A percentile compares a stretch with the other conserved stretches of the same genome.
These are phyloP conservation scores for Apocheima hispidaria DNA, from an alignment of 2,888 invertebrate genomes.

Conservation along the genomic window DNA sequence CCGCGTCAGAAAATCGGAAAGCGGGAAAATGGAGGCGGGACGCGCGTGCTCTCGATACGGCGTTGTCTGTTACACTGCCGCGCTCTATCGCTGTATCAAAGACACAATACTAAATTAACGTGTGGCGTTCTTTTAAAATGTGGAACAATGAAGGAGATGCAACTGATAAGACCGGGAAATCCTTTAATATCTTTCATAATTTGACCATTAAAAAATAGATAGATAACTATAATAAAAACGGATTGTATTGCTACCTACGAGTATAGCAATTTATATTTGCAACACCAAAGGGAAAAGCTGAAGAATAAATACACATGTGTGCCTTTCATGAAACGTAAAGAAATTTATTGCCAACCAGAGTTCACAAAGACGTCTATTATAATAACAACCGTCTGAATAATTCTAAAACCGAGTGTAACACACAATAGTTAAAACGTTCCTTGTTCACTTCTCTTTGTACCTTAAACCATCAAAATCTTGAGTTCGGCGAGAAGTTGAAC, in stretches of 20 bases:
- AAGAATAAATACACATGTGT: background rate
- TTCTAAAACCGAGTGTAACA: background rate
- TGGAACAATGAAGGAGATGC: background rate
- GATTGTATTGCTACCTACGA: background rate
- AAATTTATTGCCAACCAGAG: background rate
- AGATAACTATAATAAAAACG: too few relatives aligned
- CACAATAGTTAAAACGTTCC: background rate
- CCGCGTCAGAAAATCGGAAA: constrained; percentile 41
- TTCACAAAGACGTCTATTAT: background rate
- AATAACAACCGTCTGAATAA: background rate
- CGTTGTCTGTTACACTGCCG: constrained; percentile 44
- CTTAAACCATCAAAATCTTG: background rate
- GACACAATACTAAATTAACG: constrained; percentile 1
- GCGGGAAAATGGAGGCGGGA: constrained; percentile 36
- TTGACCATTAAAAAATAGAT: too few relatives aligned
- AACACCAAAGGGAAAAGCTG: background rate
- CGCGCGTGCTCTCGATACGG: constrained; percentile 37
- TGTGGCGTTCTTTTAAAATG: background rate
- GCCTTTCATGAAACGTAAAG: background rate
- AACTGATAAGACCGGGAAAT: background rate
- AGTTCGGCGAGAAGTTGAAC: background rate
- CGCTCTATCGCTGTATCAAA: constrained; percentile 20
- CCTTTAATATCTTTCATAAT: background rate
- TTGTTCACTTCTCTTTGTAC: background rate
- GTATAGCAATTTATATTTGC: too few relatives aligned